phyloP scores from a whole-genome alignment of 2,113 vertebrate species.

The Aix galericulata region DNA sequence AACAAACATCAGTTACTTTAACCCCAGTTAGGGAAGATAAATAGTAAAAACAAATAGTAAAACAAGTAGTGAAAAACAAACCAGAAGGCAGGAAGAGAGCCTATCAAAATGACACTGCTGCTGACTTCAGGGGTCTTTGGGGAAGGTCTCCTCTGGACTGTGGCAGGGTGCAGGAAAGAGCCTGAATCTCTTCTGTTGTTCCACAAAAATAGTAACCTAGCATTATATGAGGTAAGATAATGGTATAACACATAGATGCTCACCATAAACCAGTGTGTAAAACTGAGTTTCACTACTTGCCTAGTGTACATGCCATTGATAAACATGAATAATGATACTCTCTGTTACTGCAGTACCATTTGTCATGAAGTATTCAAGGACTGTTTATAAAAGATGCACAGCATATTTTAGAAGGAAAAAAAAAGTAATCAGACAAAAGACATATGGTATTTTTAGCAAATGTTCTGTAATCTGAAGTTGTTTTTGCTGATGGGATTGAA shows the following conservation, averaged over 20 bases:
- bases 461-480: background rate
- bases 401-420: background rate
- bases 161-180: background rate
- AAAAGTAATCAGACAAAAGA: background rate
- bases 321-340: background rate
- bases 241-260: background rate
- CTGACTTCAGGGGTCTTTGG: background rate
- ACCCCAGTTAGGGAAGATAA: background rate
- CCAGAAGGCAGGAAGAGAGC: background rate
- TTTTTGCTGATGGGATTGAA: background rate
- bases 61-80: background rate
- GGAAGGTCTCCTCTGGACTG: background rate
- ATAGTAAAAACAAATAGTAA: background rate
- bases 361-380: background rate
- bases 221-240: background rate
- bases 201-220: background rate
- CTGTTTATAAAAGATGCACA: background rate
- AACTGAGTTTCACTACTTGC: background rate
- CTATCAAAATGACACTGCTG: background rate
- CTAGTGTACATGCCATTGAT: background rate
- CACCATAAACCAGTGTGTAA: background rate
- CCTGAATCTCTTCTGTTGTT: background rate
- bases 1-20: background rate
- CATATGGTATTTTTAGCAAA: background rate
- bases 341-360: background rate